These are phyloP conservation scores for human DNA, from an alignment of 2,113 vertebrate species.

Conservation along the genomic window GRCh38 chr5:117489001-117489500, in stretches of 20 bases:
- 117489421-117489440: not conserved
- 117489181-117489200: not conserved
- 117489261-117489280: not conserved
- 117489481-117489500: not conserved
- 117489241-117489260: not conserved
- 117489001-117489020: slow-evolving; percentile 44
- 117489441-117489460: not conserved
- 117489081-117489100: not conserved
- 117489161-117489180: slow-evolving; percentile 42
- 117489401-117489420: not conserved
- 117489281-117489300: not conserved
- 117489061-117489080: not conserved
- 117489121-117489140: not conserved
- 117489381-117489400: not conserved
- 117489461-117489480: not conserved
- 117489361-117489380: not conserved
- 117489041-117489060: not conserved
- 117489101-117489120: not conserved
- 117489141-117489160: slow-evolving; percentile 55
- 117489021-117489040: slow-evolving; percentile 64
- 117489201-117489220: not conserved
- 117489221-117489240: slow-evolving; percentile 20
- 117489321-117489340: not conserved
- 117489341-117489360: not conserved
- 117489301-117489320: not conserved